Percentiles rank a stretch among this genome's conserved stretches.
phyloP scores from a whole-genome alignment of 2,888 invertebrate genomes.

The Notodonta dromedarius region DNA sequence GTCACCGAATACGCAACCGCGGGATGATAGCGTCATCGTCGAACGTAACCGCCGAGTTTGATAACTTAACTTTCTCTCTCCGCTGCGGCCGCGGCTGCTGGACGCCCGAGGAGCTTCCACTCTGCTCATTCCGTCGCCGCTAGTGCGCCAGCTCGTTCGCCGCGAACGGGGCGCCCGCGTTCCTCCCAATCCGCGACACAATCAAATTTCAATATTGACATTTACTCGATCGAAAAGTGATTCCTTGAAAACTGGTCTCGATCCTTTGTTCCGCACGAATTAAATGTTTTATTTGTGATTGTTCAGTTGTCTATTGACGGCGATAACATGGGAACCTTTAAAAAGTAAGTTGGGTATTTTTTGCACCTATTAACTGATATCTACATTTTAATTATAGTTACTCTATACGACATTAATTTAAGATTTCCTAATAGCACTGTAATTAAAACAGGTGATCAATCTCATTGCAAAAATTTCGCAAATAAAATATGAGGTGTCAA shows the following conservation, averaged over 20 bases:
- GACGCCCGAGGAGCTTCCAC: conserved; percentile 44
- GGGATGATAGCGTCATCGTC: conserved; percentile 77
- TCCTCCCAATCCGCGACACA: conserved; percentile 45
- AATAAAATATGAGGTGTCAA: conserved; percentile 40
- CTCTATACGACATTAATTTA: not conserved
- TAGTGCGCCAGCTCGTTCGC: conserved; percentile 69
- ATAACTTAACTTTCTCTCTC: conserved; percentile 82
- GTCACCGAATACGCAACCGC: conserved; percentile 81
- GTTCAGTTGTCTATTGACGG: conserved; percentile 54
- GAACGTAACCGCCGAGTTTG: conserved; percentile 81
- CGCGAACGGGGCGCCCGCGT: conserved; percentile 67
- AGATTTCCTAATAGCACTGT: not conserved
- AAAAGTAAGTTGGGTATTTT: conserved; percentile 64
- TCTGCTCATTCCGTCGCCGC: conserved; percentile 65
- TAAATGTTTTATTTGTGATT: conserved; percentile 63
- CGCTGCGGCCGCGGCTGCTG: conserved; percentile 43
- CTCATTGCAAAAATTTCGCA: conserved; percentile 25
- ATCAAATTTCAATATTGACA: conserved; percentile 39
- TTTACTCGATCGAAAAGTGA: conserved; percentile 48
- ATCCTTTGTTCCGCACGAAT: conserved; percentile 50
- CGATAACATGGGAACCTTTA: conserved; percentile 70
- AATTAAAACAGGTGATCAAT: conserved; percentile 8
- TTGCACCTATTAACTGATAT: conserved; percentile 16
- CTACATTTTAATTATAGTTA: conserved; percentile 10
- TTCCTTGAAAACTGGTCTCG: conserved; percentile 46